These are phyloP conservation scores for Mesorhabditis spiculigera DNA, from an alignment of 2,888 invertebrate species.

Conservation along the genomic window DNA sequence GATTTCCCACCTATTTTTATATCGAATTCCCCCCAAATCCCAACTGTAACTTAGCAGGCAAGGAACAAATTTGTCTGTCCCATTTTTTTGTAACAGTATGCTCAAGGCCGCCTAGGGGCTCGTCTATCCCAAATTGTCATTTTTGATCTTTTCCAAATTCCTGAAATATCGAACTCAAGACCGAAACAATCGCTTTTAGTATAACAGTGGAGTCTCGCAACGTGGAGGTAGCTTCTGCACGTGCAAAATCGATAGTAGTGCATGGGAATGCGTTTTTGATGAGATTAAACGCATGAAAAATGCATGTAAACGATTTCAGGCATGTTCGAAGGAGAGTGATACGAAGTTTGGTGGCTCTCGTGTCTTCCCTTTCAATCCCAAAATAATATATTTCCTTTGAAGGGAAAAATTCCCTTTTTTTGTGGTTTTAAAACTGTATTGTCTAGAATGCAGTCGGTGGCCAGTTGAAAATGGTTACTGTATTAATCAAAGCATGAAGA, in stretches of 20 bases:
- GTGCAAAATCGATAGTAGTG: not conserved
- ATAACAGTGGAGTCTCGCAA: conserved; percentile 1
- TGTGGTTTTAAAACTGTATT: not conserved
- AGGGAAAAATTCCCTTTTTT: not conserved
- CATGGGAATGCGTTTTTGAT: not conserved
- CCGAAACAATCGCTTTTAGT: not conserved
- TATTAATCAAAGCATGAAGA: not conserved
- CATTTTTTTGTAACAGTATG: no score
- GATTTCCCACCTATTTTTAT: not conserved
- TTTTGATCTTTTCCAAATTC: not conserved
- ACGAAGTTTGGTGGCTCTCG: not conserved
- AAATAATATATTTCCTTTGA: not conserved
- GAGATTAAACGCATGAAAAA: not conserved
- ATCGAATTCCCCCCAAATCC: no score
- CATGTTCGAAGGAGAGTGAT: not conserved
- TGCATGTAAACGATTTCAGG: conserved; percentile 1
- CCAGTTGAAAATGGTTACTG: no score
- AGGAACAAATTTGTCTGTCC: no score
- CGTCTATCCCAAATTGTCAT: not conserved
- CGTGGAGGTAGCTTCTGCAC: conserved; percentile 6
- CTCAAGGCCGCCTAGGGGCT: not conserved
- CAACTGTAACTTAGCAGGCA: no score
- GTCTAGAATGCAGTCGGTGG: not conserved
- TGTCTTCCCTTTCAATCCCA: not conserved
- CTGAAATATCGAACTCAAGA: not conserved